Evolutionary conservation across 2,113 vertebrate species (phyloP).

Genomic region (Tetrao urogallus): DNA sequence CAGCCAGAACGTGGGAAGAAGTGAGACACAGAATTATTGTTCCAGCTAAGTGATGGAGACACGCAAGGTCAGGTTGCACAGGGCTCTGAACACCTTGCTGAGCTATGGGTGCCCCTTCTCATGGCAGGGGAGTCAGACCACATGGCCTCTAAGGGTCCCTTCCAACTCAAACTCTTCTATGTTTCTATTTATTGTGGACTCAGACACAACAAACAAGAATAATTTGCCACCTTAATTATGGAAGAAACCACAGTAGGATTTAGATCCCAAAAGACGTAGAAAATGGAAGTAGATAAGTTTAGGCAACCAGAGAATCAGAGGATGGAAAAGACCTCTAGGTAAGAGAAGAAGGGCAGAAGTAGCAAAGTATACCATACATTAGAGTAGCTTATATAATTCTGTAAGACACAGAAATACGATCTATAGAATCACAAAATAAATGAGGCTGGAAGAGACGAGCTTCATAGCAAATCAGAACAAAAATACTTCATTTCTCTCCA

Average conservation of each 20-base stretch:
- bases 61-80: too few relatives aligned
- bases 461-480: not conserved
- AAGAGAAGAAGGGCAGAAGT: not conserved
- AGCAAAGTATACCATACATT: not conserved
- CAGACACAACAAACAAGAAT: not conserved
- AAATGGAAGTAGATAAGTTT: not conserved
- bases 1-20: not conserved
- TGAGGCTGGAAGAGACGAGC: accelerated
- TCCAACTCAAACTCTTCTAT: too few relatives aligned
- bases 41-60: not conserved
- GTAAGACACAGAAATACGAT: not conserved
- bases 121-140: not conserved
- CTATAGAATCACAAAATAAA: not conserved
- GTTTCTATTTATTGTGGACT: not conserved
- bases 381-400: not conserved
- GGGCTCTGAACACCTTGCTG: too few relatives aligned
- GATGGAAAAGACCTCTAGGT: too few relatives aligned
- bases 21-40: not conserved
- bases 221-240: conserved; percentile 7
- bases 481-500: not conserved
- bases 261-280: not conserved
- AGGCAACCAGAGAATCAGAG: too few relatives aligned
- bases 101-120: not conserved
- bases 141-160: too few relatives aligned
- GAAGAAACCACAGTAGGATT: not conserved